Percentiles rank a stretch among this genome's conserved stretches.
These are phyloP conservation scores for Enteromius argenteus DNA, from an alignment of 2,797 vertebrate species.

Conservation along the genomic window DNA sequence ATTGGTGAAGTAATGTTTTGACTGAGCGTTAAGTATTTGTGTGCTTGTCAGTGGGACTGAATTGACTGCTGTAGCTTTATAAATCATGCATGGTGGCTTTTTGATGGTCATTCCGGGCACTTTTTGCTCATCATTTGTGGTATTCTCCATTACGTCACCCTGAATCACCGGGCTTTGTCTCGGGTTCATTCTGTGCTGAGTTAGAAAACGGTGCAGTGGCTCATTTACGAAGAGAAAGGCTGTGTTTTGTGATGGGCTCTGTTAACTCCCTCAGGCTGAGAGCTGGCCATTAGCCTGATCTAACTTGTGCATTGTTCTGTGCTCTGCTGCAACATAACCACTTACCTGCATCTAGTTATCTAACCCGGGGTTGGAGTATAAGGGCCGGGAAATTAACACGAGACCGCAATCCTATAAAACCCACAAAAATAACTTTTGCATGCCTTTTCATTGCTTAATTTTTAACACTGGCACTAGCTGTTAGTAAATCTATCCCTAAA, in stretches of 20 bases:
- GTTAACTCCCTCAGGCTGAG: conserved; percentile 52
- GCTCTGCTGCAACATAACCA: background rate
- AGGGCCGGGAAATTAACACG: background rate
- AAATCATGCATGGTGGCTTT: background rate
- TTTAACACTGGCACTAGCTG: background rate
- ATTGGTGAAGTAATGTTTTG: background rate
- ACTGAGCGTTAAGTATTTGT: background rate
- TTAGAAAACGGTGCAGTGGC: background rate
- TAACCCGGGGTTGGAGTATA: background rate
- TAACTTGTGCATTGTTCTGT: conserved; percentile 40
- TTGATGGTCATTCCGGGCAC: background rate
- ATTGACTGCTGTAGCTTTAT: background rate
- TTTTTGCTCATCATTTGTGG: conserved; percentile 19
- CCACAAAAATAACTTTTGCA: background rate
- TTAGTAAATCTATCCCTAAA: background rate
- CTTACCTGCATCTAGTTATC: background rate
- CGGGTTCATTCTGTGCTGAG: conserved; percentile 6
- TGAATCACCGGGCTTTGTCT: conserved; percentile 38
- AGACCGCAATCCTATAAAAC: background rate
- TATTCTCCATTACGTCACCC: conserved; percentile 5
- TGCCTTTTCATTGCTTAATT: background rate
- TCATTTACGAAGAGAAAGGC: conserved; percentile 16
- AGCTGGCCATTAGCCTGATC: conserved; percentile 52
- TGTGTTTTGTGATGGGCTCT: conserved; percentile 39
- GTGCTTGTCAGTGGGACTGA: background rate